Conservation (phyloP, 1,140 invertebrate species). For the Diabrotica undecimpunctata region DNA sequence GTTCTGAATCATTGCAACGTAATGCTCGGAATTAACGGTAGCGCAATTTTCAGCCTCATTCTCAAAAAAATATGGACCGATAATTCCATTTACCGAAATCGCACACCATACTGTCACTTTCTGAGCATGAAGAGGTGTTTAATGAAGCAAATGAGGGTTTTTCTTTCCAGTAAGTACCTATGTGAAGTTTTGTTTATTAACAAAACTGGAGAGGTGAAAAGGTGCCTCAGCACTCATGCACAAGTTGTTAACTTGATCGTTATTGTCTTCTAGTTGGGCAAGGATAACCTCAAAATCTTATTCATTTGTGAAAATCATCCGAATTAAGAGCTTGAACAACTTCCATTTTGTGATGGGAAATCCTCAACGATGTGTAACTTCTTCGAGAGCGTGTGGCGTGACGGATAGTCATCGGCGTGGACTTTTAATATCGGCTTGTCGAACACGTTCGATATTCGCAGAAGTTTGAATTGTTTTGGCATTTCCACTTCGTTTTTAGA, state of each 20-base stretch:
- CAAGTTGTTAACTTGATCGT: constrained; percentile 14
- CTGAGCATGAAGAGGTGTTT: constrained; percentile 20
- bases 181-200: constrained; percentile 15
- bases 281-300: constrained; percentile 17
- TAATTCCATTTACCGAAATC: constrained; percentile 21
- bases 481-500: constrained; percentile 14
- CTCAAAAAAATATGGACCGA: constrained; percentile 25
- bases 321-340: constrained; percentile 18
- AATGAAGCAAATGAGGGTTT: constrained; percentile 23
- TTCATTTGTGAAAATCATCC: constrained; percentile 21
- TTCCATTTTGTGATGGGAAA: constrained; percentile 17
- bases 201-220: constrained; percentile 4
- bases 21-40: constrained; percentile 26
- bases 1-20: constrained; percentile 23
- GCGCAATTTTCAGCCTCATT: constrained; percentile 17
- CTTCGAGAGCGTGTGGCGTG: constrained; percentile 11
- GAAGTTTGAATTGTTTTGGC: constrained; percentile 6
- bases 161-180: constrained; percentile 18
- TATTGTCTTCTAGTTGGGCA: constrained; percentile 16
- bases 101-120: constrained; percentile 19
- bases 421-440: constrained; percentile 21
- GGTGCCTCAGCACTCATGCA: constrained; percentile 5
- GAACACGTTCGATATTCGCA: constrained; percentile 23
- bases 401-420: constrained; percentile 22
- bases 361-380: constrained; percentile 20